Conservation (phyloP, 2,888 invertebrate genomes). For the Stratiomys singularior region DNA sequence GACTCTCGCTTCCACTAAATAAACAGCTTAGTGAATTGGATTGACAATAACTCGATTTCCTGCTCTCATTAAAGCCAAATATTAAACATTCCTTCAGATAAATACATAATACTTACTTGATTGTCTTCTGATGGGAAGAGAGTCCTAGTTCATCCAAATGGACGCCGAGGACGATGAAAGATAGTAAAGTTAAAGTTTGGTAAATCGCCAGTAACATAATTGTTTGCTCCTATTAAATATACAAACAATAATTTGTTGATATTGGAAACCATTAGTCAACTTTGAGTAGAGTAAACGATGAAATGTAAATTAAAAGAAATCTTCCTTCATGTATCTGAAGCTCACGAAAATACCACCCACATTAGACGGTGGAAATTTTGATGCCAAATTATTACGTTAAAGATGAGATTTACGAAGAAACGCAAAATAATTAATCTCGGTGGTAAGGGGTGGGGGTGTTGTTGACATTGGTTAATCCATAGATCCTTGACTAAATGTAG, state of each 20-base stretch:
- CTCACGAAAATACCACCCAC: not conserved
- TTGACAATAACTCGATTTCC: too few relatives aligned
- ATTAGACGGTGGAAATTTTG: too few relatives aligned
- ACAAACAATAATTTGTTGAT: not conserved
- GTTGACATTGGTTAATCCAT: too few relatives aligned
- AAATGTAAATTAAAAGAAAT: not conserved
- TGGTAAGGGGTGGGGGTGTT: too few relatives aligned
- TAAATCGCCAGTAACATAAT: conserved; percentile 6
- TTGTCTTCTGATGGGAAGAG: not conserved
- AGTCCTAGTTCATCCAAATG: not conserved
- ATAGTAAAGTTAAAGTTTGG: not conserved
- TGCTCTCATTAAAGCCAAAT: not conserved
- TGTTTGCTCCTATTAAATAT: conserved; percentile 21
- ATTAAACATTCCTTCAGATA: not conserved
- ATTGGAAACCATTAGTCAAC: conserved; percentile 16
- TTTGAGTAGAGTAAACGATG: not conserved
- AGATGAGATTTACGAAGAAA: too few relatives aligned
- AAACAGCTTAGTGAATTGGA: too few relatives aligned
- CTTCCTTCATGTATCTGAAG: not conserved
- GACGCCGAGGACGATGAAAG: not conserved
- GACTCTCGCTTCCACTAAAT: too few relatives aligned
- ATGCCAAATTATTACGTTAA: too few relatives aligned
- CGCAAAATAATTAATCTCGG: too few relatives aligned
- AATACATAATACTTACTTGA: not conserved
- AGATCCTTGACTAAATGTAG: too few relatives aligned